Evolutionary conservation across 2,888 invertebrate genomes (phyloP), one percentile per base, ranked within the genome.

Genomic region (Diarsia mendica): DNA sequence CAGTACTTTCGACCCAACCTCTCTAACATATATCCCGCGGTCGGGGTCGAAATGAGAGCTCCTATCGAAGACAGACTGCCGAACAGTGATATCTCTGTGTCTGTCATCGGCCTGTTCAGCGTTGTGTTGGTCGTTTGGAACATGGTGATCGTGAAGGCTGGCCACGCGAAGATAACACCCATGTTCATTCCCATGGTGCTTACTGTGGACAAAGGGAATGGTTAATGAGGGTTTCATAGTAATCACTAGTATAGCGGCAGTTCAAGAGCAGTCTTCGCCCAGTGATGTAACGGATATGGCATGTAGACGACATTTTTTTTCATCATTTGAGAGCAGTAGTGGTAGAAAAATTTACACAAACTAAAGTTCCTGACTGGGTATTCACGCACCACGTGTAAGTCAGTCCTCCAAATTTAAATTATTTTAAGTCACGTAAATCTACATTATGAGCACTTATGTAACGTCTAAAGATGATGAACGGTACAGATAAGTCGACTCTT

Each of bases 121-220:
- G 93, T 92, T 0, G 94, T 93, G 80, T 93, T 92, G 0, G 79
- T 63, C 0, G 95, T 92, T 2, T 82, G 84, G 83, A 95, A 95
- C 55, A 93, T 86, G 0, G 77, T 80, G 1, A 94, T 69, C 0
- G 93, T 94, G 0, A 92, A 92, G 0, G 95, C 94, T 0, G 95
- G 95, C 93, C 94, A 94, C 0, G 93, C 89, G 77, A 90, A 93
- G 71, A 93, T 89, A 0, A 94, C 48, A 0, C 94, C 94, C 86
- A 93, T 89, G 61, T 85, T 85, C 10, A 83, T 13, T 3, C 80
- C 72, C 70, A 84, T 76, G 15, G 70, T 74, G 72, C 78, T 46
- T 63, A 85, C 85, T 85, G 76, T 13, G 55, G 33, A 68, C 46
- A 76, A 70, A 60, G 23, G 8, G 0, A 1, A 1, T 4, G 11